Evolutionary conservation across 2,113 vertebrate genomes (phyloP).

Genomic region (Pithys albifrons): DNA sequence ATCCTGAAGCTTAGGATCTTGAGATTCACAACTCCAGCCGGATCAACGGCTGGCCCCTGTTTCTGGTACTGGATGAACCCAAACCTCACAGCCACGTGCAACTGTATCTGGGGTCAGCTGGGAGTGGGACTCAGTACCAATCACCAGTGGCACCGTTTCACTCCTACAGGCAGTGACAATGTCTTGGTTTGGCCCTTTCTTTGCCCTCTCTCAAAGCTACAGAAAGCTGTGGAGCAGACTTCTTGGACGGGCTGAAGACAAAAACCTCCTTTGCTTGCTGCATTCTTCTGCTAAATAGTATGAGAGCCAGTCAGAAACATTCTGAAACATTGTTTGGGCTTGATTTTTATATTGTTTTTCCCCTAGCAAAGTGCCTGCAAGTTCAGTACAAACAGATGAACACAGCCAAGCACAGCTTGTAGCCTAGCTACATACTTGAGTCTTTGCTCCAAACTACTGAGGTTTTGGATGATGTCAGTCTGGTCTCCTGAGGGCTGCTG

Average conservation of each 20-base stretch:
- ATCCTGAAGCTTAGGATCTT: background rate
- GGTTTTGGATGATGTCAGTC: slow-evolving; percentile 60
- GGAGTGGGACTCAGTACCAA: background rate
- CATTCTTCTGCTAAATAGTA: background rate
- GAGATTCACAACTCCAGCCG: background rate
- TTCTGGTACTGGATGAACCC: background rate
- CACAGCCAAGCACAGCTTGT: background rate
- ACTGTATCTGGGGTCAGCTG: background rate
- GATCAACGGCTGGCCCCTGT: background rate
- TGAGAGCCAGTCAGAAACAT: background rate
- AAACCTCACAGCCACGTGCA: background rate
- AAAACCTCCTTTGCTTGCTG: background rate
- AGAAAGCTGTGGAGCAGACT: background rate
- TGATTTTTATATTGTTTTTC: background rate
- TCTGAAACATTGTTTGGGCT: background rate
- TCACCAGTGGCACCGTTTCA: background rate
- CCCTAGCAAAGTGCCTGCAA: background rate
- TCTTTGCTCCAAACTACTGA: slow-evolving; percentile 19
- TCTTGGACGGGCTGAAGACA: background rate
- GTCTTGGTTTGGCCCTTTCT: background rate
- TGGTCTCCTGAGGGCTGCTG: slow-evolving; percentile 53
- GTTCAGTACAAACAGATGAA: slow-evolving; percentile 9
- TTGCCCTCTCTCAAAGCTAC: background rate
- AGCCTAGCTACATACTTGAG: slow-evolving; percentile 5
- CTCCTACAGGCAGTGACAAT: background rate